These are phyloP conservation scores for Cirrhinus molitorella DNA, from an alignment of 2,797 vertebrate genomes.

Conservation along the genomic window DNA sequence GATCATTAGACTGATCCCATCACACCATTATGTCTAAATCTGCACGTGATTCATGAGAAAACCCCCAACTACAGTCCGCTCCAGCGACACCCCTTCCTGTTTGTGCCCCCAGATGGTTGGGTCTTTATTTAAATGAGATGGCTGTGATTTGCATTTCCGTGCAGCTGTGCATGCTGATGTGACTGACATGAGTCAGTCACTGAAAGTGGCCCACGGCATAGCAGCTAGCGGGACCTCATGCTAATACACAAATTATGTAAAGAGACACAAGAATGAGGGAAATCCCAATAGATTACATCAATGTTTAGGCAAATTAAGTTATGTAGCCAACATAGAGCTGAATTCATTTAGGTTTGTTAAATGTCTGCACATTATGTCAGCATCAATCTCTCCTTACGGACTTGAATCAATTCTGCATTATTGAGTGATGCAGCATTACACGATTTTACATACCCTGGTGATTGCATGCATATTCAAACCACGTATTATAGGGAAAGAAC, in stretches of 20 bases:
- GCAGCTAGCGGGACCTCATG: constrained; percentile 64
- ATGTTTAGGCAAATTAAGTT: constrained; percentile 47
- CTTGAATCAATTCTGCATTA: constrained; percentile 7
- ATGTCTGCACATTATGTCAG: constrained; percentile 29
- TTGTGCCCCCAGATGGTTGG: constrained; percentile 64
- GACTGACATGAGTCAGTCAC: constrained; percentile 61
- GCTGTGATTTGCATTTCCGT: constrained; percentile 64
- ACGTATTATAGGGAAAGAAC: neutral
- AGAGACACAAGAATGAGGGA: constrained; percentile 38
- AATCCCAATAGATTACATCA: constrained; percentile 37
- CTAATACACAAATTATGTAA: constrained; percentile 52
- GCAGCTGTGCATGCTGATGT: constrained; percentile 57
- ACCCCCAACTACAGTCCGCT: neutral
- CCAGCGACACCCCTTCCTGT: constrained; percentile 27
- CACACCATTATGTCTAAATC: constrained; percentile 66
- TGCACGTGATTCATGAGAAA: constrained; percentile 74
- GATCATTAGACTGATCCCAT: constrained; percentile 73
- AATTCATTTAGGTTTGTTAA: constrained; percentile 33
- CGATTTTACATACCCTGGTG: neutral
- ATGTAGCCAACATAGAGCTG: neutral
- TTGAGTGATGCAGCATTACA: neutral
- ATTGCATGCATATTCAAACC: neutral
- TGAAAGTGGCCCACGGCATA: constrained; percentile 55
- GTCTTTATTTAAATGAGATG: constrained; percentile 74
- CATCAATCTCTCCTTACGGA: constrained; percentile 21